phyloP scores from a whole-genome alignment of 2,797 vertebrate genomes.

The Carcharodon carcharias region DNA sequence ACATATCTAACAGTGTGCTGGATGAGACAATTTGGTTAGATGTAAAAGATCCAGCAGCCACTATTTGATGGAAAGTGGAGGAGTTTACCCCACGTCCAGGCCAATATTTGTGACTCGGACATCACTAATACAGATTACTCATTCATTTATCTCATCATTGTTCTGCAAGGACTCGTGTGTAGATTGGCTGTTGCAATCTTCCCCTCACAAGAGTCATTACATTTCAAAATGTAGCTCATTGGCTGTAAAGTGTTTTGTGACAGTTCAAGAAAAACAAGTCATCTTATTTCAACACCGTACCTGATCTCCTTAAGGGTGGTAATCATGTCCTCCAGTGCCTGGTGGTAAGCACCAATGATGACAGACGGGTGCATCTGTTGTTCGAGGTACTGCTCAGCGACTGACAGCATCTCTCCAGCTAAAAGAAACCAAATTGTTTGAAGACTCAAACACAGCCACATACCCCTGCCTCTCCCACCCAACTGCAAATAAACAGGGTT shows the following conservation, averaged over 20 bases:
- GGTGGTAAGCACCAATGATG: slow-evolving; percentile 82
- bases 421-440: not conserved
- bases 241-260: not conserved
- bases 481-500: too few species aligned
- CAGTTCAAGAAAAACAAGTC: not conserved
- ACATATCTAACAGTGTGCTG: too few species aligned
- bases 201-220: not conserved
- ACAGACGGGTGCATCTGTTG: slow-evolving; percentile 95
- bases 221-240: not conserved
- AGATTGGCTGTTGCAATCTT: not conserved
- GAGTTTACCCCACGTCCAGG: not conserved
- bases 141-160: too few species aligned
- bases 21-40: not conserved
- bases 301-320: slow-evolving; percentile 75
- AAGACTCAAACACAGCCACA: not conserved
- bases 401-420: slow-evolving; percentile 92
- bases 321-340: slow-evolving; percentile 87
- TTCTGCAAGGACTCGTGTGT: not conserved
- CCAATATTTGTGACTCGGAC: too few species aligned
- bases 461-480: too few species aligned
- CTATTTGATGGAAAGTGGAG: not conserved
- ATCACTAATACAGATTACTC: not conserved
- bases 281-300: too few species aligned
- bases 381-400: slow-evolving; percentile 87
- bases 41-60: not conserved